Conservation (phyloP, 2,888 invertebrate genomes). For the Lycaena phlaeas region DNA sequence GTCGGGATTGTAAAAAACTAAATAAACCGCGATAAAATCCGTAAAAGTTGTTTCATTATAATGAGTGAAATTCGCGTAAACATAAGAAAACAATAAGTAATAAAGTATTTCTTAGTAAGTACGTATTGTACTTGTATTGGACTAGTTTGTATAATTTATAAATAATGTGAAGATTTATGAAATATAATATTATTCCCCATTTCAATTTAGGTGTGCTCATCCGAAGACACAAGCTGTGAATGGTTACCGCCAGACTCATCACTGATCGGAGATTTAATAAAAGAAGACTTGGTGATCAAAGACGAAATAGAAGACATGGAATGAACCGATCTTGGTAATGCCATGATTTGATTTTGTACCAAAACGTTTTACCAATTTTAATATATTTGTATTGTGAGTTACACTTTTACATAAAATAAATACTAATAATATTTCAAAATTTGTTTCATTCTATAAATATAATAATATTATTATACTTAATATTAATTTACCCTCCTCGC, state of each 20-base stretch:
- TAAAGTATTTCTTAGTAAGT: no score
- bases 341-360: neutral
- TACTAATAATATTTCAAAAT: neutral
- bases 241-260: slow-evolving; percentile 62
- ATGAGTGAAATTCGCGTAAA: no score
- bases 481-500: no score
- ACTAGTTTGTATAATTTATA: no score
- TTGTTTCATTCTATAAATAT: neutral
- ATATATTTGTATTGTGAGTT: slow-evolving; percentile 20
- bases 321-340: slow-evolving; percentile 8
- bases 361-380: no score
- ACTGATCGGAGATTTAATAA: slow-evolving; percentile 44
- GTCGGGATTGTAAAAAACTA: no score
- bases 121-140: no score
- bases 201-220: slow-evolving; percentile 48
- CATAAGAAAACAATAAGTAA: no score
- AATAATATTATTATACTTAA: no score
- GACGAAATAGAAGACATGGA: slow-evolving; percentile 37
- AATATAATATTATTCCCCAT: neutral
- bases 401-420: slow-evolving; percentile 11
- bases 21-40: no score
- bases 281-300: slow-evolving; percentile 31
- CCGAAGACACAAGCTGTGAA: slow-evolving; percentile 65
- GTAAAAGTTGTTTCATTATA: no score
- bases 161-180: no score